phyloP scores from a whole-genome alignment of 1,140 invertebrate species.

The Macrobrachium rosenbergii region DNA sequence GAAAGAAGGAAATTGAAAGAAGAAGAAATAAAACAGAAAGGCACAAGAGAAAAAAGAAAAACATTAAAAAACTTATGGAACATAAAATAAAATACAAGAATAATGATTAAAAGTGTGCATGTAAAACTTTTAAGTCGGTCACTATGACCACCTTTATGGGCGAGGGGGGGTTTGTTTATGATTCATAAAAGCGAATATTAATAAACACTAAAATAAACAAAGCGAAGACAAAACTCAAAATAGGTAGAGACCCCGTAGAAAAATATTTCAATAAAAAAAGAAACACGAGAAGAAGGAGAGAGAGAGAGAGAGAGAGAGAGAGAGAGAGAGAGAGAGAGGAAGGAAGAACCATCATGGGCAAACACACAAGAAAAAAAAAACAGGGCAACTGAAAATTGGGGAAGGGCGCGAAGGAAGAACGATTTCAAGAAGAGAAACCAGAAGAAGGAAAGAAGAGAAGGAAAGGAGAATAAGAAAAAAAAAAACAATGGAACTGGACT shows the following conservation, averaged over 20 bases:
- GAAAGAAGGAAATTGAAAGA: too few relatives aligned
- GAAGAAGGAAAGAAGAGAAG: neutral
- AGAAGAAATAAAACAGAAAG: too few relatives aligned
- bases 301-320: too few relatives aligned
- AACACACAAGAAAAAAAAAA: neutral
- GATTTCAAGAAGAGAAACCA: neutral
- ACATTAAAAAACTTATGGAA: too few relatives aligned
- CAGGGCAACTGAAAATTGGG: neutral
- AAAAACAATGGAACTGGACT: neutral
- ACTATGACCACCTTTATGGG: too few relatives aligned
- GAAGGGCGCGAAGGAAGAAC: neutral
- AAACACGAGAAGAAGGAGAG: too few relatives aligned
- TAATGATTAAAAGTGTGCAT: too few relatives aligned
- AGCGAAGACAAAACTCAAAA: neutral
- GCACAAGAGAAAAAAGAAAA: too few relatives aligned
- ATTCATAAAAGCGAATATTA: neutral
- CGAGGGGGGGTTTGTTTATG: neutral
- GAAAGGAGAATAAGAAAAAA: neutral
- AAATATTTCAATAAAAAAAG: too few relatives aligned
- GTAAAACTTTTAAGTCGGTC: too few relatives aligned
- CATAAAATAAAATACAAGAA: too few relatives aligned
- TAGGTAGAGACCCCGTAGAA: neutral
- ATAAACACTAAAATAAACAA: neutral
- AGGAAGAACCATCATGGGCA: neutral
- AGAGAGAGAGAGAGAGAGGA: neutral